Base-by-base conservation (phyloP, 1,140 invertebrate genomes). In the Drosophila lini region DNA sequence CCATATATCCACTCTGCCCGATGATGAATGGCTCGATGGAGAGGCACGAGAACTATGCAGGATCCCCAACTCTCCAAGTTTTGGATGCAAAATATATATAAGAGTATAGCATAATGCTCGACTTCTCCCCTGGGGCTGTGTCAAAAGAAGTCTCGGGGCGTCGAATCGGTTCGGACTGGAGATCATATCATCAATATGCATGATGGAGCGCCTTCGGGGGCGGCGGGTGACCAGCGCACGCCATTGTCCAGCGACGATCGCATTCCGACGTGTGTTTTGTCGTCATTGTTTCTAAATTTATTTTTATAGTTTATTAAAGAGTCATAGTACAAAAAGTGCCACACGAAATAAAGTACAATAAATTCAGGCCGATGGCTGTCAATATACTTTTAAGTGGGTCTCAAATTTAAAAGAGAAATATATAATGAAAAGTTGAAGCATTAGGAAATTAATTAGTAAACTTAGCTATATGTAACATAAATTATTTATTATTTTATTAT, bases 251-350 rank as follows among this genome's bases (percentile, higher is more conserved):
- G 3, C 58, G 63, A 70, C 84, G 80, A 80, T 88, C 78, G 63
- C 84, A 88, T 88, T 88, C 84, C 84, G 50, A 88, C 53, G 84
- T 75, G 84, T 88, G 67, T 88, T 78, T 80, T 88, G 84, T 84
- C 80, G 84, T 88, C 84, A 88, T 88, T 88, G 84, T 88, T 80
- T 88, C 80, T 88, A 89, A 89, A 89, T 89, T 89, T 89, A 88
- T 88, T 84, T 88, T 88, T 88, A 88, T 88, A 88, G 84, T 88
- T 88, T 88, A 88, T 88, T 88, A 88, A 88, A 88, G 74, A 89
- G 84, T 69, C 84, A 75, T 74, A 81, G 65, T 68, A 67, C 56
- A 67, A 82, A 73, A 79, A 60, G 65, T 65, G 45, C 36, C 65
- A 67, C 65, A 62, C 64, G 36, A 71, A 47, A 41, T 48, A 70